Percentiles rank a stretch among this genome's conserved stretches.
Evolutionary conservation across 2,113 vertebrate genomes (phyloP).

Genomic region (Cephalopholis sonnerati): DNA sequence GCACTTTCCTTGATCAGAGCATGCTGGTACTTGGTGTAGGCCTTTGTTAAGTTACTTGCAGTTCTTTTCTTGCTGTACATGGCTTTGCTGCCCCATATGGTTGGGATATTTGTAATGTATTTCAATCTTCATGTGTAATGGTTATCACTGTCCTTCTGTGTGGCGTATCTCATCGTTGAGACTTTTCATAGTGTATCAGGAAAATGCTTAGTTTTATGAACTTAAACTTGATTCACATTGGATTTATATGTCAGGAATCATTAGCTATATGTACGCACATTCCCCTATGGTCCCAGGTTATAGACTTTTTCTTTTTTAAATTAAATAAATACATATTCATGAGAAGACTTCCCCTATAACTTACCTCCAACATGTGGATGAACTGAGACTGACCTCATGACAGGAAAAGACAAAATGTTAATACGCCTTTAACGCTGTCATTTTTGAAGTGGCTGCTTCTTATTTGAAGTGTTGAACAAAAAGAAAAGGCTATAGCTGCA

Average conservation of each 20-base stretch:
- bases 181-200: slow-evolving; percentile 8
- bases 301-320: neutral
- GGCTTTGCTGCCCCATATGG: slow-evolving; percentile 70
- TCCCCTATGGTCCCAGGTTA: neutral
- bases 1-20: slow-evolving; percentile 66
- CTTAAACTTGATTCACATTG: neutral
- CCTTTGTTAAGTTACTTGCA: slow-evolving; percentile 72
- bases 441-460: slow-evolving; percentile 39
- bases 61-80: slow-evolving; percentile 71
- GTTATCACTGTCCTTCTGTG: slow-evolving; percentile 37
- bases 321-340: slow-evolving; percentile 16
- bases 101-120: slow-evolving; percentile 58
- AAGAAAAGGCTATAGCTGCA: slow-evolving; percentile 47
- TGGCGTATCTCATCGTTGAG: slow-evolving; percentile 3
- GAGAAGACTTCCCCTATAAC: neutral
- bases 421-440: slow-evolving; percentile 16
- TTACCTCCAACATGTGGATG: slow-evolving; percentile 9
- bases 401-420: slow-evolving; percentile 14
- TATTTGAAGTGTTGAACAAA: slow-evolving; percentile 39
- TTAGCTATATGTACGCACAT: neutral
- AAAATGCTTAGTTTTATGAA: neutral
- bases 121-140: slow-evolving; percentile 46
- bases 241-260: neutral
- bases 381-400: slow-evolving; percentile 34
- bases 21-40: slow-evolving; percentile 63